Conservation (phyloP, 2,888 invertebrate species). For the Sphecodes monilicornis region DNA sequence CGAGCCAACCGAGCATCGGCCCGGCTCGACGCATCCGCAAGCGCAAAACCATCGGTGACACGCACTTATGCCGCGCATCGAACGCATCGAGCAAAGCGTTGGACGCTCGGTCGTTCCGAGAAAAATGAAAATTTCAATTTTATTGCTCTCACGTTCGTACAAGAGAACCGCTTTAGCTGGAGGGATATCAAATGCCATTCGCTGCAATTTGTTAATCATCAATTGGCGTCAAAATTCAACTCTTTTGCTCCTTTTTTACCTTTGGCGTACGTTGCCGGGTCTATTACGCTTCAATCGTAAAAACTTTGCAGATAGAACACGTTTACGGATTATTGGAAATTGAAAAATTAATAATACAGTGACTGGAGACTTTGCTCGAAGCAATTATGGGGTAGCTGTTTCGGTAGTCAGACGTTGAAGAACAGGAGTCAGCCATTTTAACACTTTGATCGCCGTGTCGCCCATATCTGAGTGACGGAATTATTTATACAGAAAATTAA, state of each 20-base stretch:
- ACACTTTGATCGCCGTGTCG: no score
- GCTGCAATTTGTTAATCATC: neutral
- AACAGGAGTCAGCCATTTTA: no score
- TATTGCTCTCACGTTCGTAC: neutral
- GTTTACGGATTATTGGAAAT: no score
- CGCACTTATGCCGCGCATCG: neutral
- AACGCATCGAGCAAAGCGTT: neutral
- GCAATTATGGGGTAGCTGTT: no score
- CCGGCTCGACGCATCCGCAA: neutral
- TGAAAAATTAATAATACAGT: no score
- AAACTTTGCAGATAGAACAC: no score
- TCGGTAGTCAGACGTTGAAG: no score
- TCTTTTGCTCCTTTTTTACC: neutral
- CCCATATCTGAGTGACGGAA: no score
- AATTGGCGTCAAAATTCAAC: neutral
- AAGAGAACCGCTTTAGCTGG: neutral
- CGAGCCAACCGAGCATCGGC: slow-evolving; percentile 33
- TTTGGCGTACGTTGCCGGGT: neutral
- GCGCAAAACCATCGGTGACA: neutral
- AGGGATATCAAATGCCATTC: neutral
- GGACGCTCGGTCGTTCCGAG: neutral
- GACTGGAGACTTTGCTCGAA: no score
- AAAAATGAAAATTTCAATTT: neutral
- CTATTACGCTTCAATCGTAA: no score
- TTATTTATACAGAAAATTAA: no score